phyloP scores from a whole-genome alignment of 37 sponge, comb jelly and placozoan species.

The Tethya wilhelma region DNA sequence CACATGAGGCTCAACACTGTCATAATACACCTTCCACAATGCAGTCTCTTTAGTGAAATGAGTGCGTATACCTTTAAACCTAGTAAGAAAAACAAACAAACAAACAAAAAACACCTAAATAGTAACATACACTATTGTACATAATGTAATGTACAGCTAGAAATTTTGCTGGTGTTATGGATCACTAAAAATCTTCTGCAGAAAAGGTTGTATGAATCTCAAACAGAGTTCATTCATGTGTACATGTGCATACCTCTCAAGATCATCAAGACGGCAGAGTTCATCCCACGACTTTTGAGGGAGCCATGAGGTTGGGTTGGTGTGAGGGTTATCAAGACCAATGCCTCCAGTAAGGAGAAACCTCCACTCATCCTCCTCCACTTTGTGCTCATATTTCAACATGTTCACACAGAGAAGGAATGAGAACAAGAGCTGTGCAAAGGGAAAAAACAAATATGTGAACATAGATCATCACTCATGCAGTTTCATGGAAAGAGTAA shows the following conservation, averaged over 20 bases:
- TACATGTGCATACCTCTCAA: constrained; percentile 5
- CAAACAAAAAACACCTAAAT: not conserved
- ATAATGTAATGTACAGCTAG: not conserved
- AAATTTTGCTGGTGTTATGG: not conserved
- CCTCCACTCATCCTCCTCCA: constrained; percentile 92
- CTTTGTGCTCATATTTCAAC: constrained; percentile 71
- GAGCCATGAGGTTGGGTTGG: constrained; percentile 90
- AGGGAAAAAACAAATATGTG: not conserved
- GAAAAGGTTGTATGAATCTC: not conserved
- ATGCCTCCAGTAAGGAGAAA: constrained; percentile 98
- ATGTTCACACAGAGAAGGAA: constrained; percentile 92
- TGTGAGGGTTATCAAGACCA: constrained; percentile 97
- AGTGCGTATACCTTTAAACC: constrained; percentile 79
- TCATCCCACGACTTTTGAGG: constrained; percentile 99
- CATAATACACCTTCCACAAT: constrained; percentile 90
- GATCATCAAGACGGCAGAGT: constrained; percentile 86
- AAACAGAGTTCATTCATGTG: not conserved
- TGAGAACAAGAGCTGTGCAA: constrained; percentile 84
- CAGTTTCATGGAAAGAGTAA: constrained; percentile 89
- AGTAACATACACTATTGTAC: not conserved
- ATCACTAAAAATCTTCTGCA: not conserved
- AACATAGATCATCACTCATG: too few relatives aligned
- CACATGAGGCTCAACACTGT: constrained; percentile 86
- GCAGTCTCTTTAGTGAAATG: constrained; percentile 41
- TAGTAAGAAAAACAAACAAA: constrained; percentile 4